Conservation (phyloP, 2,888 invertebrate genomes). For the Monochamus alternatus region DNA sequence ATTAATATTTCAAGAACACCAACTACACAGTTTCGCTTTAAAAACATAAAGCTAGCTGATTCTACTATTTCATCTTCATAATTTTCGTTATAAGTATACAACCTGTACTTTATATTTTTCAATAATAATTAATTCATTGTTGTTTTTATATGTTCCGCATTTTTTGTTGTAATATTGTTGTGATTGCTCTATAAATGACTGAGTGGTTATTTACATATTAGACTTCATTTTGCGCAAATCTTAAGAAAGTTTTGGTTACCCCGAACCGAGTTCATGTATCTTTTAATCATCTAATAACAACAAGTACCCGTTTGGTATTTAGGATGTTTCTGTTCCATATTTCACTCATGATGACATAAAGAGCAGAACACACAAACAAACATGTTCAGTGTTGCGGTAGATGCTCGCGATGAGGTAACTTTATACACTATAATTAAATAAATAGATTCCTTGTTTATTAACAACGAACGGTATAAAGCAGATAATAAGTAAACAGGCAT, state of each 20-base stretch:
- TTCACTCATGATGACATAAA: conserved; percentile 6
- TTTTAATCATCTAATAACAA: background rate
- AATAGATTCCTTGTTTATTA: conserved; percentile 40
- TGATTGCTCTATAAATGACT: too few species aligned
- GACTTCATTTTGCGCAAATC: too few species aligned
- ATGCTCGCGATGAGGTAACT: conserved; percentile 36
- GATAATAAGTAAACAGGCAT: conserved; percentile 44
- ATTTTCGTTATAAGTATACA: too few species aligned
- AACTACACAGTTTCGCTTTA: background rate
- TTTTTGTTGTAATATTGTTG: too few species aligned
- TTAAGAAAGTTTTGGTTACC: background rate
- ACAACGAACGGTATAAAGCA: conserved; percentile 36
- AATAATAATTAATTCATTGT: too few species aligned
- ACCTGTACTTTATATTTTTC: too few species aligned
- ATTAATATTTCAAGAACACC: background rate
- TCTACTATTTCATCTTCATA: background rate
- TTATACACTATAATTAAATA: conserved; percentile 39
- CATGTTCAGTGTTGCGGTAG: conserved; percentile 22
- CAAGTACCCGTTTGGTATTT: conserved; percentile 1
- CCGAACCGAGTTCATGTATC: background rate
- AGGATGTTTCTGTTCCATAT: background rate
- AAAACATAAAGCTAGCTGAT: background rate
- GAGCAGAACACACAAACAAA: background rate
- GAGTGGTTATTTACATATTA: too few species aligned
- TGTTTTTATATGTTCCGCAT: too few species aligned